Base-by-base conservation (phyloP, 1,140 invertebrate species). In the Helicorthomorpha holstii region DNA sequence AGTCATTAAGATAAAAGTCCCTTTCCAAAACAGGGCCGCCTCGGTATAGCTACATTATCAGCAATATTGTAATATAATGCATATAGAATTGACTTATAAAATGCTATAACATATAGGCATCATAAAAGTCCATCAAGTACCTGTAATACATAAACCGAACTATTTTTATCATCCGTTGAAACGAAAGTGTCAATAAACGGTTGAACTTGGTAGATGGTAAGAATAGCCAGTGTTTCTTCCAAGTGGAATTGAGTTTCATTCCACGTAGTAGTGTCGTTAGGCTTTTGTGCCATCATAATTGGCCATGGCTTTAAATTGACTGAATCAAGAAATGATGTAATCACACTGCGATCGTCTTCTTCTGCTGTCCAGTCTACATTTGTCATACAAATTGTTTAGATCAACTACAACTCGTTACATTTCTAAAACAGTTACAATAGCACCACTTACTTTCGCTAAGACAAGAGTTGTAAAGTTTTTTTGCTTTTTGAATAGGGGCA, bases 161-260 rank as follows among this genome's bases (percentile, higher is more conserved):
- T 67, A 57, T 75, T 71, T 53, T 69, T 69, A 51, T 75, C 72
- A 55, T 75, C 73, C 0, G 72, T 65, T 1, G 65, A 64, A 3
- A 76, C 68, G 59, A 68, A 71, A 23, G 69, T 60, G 29, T 74
- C 66, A 48, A 76, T 65, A 22, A 77, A 62, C 1, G 69, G 67
- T 52, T 73, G 68, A 50, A 74, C 72, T 62, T 75, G 72, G 55
- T 70, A 68, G 21, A 70, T 58, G 23, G 67, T 64, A 19, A 76
- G 62, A 54, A 67, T 66, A 14, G 65, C 66, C 24, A 78, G 57
- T 0, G 75, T 61, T 10, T 66, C 58, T 48, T 74, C 69, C 41
- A 63, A 24, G n/a, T 56, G 50, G 16, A 66, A 58, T 1, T 58
- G 50, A 0, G 53, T 50, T 1, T 59, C 57, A 21, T 56, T 57